phyloP scores from a whole-genome alignment of 2,888 invertebrate species.

The Drosophila diplacantha region DNA sequence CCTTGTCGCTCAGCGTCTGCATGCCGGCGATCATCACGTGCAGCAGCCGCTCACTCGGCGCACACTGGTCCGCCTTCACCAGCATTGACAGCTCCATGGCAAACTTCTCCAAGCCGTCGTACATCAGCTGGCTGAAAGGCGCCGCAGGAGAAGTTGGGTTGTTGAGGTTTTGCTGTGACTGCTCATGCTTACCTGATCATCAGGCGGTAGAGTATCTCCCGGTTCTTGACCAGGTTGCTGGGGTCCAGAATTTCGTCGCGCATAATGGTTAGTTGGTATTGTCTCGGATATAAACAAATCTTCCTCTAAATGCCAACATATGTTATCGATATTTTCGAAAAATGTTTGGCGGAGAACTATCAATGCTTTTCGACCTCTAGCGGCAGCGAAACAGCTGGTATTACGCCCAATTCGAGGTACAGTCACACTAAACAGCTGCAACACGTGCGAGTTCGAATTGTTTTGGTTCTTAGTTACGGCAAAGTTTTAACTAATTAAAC shows the following conservation, averaged over 20 bases:
- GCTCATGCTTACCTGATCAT: constrained; percentile 84
- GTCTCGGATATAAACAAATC: constrained; percentile 11
- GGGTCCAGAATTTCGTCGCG: constrained; percentile 80
- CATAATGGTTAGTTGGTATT: constrained; percentile 58
- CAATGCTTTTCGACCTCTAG: too few species aligned
- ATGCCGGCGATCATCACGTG: constrained; percentile 91
- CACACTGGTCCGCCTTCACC: constrained; percentile 95
- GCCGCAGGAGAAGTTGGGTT: too few species aligned
- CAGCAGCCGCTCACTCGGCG: constrained; percentile 95
- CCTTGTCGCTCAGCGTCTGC: constrained; percentile 87
- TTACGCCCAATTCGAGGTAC: too few species aligned
- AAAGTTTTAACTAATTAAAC: constrained; percentile 8
- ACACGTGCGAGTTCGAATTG: constrained; percentile 60
- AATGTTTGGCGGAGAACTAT: too few species aligned
- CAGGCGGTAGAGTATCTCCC: constrained; percentile 92
- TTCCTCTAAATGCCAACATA: too few species aligned
- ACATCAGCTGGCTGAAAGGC: constrained; percentile 91
- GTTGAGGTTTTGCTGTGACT: too few species aligned
- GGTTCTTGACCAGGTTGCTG: constrained; percentile 89
- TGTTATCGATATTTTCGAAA: too few species aligned
- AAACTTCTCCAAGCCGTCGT: constrained; percentile 97
- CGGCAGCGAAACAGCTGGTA: too few species aligned
- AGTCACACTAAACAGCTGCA: constrained; percentile 36
- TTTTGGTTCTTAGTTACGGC: constrained; percentile 44
- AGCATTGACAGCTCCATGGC: constrained; percentile 90